Evolutionary conservation across 2,113 vertebrate species (phyloP).

Genomic region (Todiramphus saurophagus): DNA sequence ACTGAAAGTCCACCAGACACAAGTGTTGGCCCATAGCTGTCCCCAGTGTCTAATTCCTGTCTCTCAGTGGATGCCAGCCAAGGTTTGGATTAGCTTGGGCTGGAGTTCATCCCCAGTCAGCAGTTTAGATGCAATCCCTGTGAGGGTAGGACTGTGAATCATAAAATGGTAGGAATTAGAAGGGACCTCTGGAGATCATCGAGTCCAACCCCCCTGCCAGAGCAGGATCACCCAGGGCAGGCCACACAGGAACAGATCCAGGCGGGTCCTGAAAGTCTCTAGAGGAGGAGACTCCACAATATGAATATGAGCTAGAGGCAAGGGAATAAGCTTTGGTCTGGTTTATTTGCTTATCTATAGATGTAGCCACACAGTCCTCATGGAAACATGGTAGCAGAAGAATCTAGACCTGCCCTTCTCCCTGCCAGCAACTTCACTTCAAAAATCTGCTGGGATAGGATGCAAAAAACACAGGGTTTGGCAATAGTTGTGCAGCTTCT

Average conservation of each 20-base stretch:
- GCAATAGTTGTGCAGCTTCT: background rate
- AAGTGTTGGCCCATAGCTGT: background rate
- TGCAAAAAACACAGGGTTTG: background rate
- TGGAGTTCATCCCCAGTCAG: background rate
- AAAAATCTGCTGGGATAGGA: background rate
- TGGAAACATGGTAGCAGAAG: background rate
- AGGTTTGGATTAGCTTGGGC: background rate
- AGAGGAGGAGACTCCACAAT: too few relatives aligned
- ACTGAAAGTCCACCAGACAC: background rate
- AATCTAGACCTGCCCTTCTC: background rate
- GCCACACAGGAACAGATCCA: too few relatives aligned
- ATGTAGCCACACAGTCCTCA: background rate
- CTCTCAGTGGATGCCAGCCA: background rate
- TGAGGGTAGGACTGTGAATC: background rate
- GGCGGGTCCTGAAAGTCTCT: too few relatives aligned
- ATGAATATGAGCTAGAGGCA: too few relatives aligned
- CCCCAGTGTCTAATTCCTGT: background rate
- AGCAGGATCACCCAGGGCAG: too few relatives aligned
- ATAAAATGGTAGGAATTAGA: too few relatives aligned
- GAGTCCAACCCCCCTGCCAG: too few relatives aligned
- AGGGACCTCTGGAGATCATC: too few relatives aligned
- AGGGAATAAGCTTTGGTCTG: background rate
- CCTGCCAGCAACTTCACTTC: background rate
- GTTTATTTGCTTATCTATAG: background rate
- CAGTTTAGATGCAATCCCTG: accelerated